phyloP scores from a whole-genome alignment of 2,888 invertebrate species.

The Eupithecia vulgata region DNA sequence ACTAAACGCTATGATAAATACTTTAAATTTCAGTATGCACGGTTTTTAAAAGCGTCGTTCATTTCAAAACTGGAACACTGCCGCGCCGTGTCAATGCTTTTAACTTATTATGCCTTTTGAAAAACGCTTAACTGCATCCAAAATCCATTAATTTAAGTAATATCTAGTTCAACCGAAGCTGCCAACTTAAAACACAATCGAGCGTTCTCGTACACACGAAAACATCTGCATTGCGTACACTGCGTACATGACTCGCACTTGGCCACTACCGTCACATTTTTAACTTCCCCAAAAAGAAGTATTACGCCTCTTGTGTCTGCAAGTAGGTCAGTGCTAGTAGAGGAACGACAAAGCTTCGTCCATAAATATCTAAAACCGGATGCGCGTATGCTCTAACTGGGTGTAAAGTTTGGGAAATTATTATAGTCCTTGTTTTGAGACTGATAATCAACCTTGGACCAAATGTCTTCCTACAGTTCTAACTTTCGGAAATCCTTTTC shows the following conservation, averaged over 20 bases:
- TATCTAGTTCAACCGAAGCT: not conserved
- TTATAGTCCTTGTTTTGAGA: not conserved
- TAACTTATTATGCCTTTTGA: not conserved
- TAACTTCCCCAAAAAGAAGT: not conserved
- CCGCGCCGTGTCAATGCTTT: not conserved
- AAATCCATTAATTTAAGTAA: conserved; percentile 2
- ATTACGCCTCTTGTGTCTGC: not conserved
- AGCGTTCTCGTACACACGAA: not conserved
- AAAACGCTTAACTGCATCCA: not conserved
- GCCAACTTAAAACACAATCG: conserved; percentile 19
- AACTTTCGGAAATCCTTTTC: not conserved
- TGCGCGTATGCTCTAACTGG: not conserved
- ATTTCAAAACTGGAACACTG: not conserved
- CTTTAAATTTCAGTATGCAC: not conserved
- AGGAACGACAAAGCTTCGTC: not conserved
- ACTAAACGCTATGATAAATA: not conserved
- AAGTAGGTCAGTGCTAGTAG: conserved; percentile 11
- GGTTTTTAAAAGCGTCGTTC: not conserved
- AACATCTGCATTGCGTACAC: conserved; percentile 39
- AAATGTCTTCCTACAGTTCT: not conserved
- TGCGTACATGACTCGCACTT: conserved; percentile 9
- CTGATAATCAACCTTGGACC: not conserved
- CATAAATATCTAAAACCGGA: conserved; percentile 6
- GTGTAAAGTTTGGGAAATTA: not conserved
- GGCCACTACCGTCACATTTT: conserved; percentile 7